phyloP scores from a whole-genome alignment of 2,888 invertebrate genomes.

The Drosophila conformis region DNA sequence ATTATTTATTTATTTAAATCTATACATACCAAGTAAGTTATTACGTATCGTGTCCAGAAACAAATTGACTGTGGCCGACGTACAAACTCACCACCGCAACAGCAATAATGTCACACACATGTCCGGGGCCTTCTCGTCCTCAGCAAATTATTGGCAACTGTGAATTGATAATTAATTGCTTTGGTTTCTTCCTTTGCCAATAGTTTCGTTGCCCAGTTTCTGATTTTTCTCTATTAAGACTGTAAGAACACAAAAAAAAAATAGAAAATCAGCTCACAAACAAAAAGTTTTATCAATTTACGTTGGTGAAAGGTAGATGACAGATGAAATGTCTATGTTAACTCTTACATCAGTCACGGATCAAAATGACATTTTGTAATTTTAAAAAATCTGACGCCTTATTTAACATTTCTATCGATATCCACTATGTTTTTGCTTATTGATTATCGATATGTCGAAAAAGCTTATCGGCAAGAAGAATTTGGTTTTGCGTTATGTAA shows the following conservation, averaged over 20 bases:
- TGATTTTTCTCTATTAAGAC: conserved; percentile 23
- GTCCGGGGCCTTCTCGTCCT: conserved; percentile 72
- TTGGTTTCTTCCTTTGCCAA: background rate
- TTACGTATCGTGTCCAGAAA: conserved; percentile 1
- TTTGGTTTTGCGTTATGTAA: conserved; percentile 43
- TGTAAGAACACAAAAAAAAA: background rate
- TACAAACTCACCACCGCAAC: conserved; percentile 63
- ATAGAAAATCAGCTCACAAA: background rate
- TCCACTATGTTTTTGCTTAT: background rate
- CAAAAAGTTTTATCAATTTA: background rate
- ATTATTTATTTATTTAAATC: too few relatives aligned
- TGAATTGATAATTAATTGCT: background rate
- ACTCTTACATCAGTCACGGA: background rate
- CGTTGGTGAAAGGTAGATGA: background rate
- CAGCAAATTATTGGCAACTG: conserved; percentile 55
- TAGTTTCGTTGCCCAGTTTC: conserved; percentile 4
- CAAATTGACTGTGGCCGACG: conserved; percentile 72
- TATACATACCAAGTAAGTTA: background rate
- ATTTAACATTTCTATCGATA: background rate
- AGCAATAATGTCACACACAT: conserved; percentile 59
- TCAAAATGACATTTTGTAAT: background rate
- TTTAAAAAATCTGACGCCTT: background rate
- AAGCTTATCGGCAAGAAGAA: background rate
- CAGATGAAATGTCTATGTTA: background rate
- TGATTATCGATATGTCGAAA: background rate